Evolutionary conservation across 2,888 invertebrate species (phyloP).

Genomic region (Shargacucullia verbasci): DNA sequence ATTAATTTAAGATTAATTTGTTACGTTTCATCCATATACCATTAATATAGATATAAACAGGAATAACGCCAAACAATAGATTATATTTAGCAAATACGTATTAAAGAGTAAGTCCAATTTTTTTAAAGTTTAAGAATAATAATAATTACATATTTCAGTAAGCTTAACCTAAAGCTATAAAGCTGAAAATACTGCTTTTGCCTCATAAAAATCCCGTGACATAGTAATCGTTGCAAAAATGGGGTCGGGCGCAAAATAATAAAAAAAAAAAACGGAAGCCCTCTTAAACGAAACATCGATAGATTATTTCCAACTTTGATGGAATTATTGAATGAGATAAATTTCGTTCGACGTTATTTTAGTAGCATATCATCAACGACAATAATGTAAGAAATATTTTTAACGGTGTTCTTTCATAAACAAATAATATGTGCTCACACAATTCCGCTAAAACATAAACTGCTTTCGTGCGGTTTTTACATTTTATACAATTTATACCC

Average conservation of each 20-base stretch:
- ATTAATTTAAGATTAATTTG: constrained; percentile 6
- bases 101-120: constrained; percentile 10
- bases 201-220: neutral
- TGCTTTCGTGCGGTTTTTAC: too few species aligned
- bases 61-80: constrained; percentile 38
- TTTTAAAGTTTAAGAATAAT: neutral
- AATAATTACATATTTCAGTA: constrained; percentile 4
- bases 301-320: too few species aligned
- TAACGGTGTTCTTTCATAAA: neutral
- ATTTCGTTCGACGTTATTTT: neutral
- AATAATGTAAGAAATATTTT: constrained; percentile 5
- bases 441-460: too few species aligned
- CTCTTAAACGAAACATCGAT: too few species aligned
- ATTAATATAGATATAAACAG: constrained; percentile 26
- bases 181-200: neutral
- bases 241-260: neutral
- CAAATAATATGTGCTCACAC: neutral
- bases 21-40: constrained; percentile 12
- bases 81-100: constrained; percentile 26
- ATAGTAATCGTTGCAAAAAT: neutral
- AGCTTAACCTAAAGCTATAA: constrained; percentile 14
- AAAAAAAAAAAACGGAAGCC: too few species aligned
- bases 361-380: constrained; percentile 16
- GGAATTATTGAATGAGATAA: too few species aligned
- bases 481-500: too few species aligned